These are phyloP conservation scores for Andrena cerasifolii DNA, from an alignment of 1,140 invertebrate species.

Conservation along the genomic window DNA sequence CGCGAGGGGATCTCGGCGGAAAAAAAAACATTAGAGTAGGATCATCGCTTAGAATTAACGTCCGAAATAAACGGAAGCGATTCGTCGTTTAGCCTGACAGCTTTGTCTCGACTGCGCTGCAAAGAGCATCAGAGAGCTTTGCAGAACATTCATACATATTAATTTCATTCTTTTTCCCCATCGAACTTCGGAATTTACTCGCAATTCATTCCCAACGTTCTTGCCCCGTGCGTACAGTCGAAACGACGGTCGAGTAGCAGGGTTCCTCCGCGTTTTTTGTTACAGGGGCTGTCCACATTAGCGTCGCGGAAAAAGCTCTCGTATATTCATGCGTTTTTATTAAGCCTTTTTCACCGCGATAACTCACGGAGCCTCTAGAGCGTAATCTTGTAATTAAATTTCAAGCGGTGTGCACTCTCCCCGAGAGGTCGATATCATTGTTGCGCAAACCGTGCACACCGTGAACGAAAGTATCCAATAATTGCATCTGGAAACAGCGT, in stretches of 20 bases:
- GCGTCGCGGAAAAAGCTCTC: slow-evolving; percentile 56
- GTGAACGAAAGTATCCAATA: slow-evolving; percentile 46
- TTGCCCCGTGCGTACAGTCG: not conserved
- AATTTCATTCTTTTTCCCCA: not conserved
- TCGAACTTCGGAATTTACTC: not conserved
- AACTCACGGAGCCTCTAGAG: slow-evolving; percentile 41
- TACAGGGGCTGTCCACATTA: slow-evolving; percentile 16
- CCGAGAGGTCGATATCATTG: slow-evolving; percentile 58
- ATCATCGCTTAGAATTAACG: not conserved
- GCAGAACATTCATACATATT: not conserved
- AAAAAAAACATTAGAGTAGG: not conserved
- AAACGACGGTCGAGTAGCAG: slow-evolving; percentile 39
- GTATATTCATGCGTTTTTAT: slow-evolving; percentile 64
- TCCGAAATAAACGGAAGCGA: not conserved
- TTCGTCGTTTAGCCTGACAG: not conserved
- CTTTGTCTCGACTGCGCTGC: not conserved
- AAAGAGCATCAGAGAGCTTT: not conserved
- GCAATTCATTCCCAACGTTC: slow-evolving; percentile 2
- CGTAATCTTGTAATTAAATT: slow-evolving; percentile 68
- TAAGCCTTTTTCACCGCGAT: slow-evolving; percentile 49
- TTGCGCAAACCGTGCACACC: slow-evolving; percentile 24
- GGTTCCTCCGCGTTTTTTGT: slow-evolving; percentile 43
- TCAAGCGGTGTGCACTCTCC: slow-evolving; percentile 59
- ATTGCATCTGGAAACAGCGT: slow-evolving; percentile 24
- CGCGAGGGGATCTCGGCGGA: not conserved